These are phyloP conservation scores for Amphiprion ocellaris DNA, from an alignment of 2,113 vertebrate genomes.

Conservation along the genomic window DNA sequence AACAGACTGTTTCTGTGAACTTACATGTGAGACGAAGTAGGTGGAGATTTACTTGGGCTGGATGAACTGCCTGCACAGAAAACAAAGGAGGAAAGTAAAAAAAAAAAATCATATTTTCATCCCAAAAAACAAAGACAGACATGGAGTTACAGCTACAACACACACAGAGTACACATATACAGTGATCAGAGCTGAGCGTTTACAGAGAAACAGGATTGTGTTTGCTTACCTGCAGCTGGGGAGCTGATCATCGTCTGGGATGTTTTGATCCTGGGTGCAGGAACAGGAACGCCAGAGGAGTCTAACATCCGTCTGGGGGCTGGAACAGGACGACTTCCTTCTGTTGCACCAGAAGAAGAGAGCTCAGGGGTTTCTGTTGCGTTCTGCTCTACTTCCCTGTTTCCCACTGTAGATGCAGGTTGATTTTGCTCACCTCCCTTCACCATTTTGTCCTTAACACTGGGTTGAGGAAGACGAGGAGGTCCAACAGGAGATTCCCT, in stretches of 20 bases:
- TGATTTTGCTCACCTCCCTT: neutral
- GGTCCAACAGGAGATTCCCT: constrained; percentile 3
- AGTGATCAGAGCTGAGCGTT: neutral
- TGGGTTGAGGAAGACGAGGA: constrained; percentile 7
- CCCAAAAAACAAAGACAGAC: neutral
- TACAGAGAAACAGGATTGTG: neutral
- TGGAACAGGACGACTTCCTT: constrained; percentile 44
- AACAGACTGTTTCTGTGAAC: constrained; percentile 15
- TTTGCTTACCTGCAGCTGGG: constrained; percentile 55
- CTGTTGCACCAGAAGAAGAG: neutral
- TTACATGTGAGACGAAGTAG: constrained; percentile 50
- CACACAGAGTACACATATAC: neutral
- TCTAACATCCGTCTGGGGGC: constrained; percentile 11
- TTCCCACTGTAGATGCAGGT: neutral
- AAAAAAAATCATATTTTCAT: neutral
- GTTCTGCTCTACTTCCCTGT: neutral
- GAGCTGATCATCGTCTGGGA: constrained; percentile 13
- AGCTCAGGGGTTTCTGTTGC: neutral
- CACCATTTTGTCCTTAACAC: constrained; percentile 4
- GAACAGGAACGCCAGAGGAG: constrained; percentile 40
- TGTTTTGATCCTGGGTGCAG: constrained; percentile 28
- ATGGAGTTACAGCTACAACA: neutral
- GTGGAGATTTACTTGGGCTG: constrained; percentile 9
- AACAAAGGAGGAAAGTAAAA: constrained; percentile 4
- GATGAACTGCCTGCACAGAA: constrained; percentile 38